Conservation (phyloP, 2,888 invertebrate species). For the Nomada fabriciana region DNA sequence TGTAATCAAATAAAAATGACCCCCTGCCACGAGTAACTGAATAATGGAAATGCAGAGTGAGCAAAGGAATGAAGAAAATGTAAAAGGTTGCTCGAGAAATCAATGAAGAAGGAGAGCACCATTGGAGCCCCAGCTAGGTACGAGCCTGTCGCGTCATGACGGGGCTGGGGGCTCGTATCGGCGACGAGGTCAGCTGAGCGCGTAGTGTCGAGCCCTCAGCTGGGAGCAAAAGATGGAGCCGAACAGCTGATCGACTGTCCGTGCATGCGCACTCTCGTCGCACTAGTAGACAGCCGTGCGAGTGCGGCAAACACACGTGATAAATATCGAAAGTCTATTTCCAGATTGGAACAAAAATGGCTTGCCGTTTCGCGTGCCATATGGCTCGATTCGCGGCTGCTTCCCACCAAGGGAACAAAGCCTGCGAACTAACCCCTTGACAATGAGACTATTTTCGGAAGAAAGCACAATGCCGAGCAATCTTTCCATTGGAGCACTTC, state of each 20-base stretch:
- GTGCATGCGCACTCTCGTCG: conserved; percentile 72
- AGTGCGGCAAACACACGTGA: conserved; percentile 50
- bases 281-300: conserved; percentile 42
- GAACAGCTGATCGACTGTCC: conserved; percentile 80
- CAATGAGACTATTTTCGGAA: conserved; percentile 53
- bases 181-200: conserved; percentile 82
- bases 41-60: too few species aligned
- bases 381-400: conserved; percentile 44
- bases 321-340: conserved; percentile 63
- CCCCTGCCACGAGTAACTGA: too few species aligned
- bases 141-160: conserved; percentile 52
- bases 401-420: conserved; percentile 41
- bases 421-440: conserved; percentile 48
- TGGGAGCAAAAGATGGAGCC: conserved; percentile 80
- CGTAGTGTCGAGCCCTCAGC: conserved; percentile 78
- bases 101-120: background rate
- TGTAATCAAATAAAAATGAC: too few species aligned
- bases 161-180: conserved; percentile 64
- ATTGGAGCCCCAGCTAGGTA: conserved; percentile 1
- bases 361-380: conserved; percentile 54
- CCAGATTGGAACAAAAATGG: conserved; percentile 61
- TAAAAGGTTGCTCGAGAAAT: background rate
- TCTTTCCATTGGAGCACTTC: conserved; percentile 36
- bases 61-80: background rate
- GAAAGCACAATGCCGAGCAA: conserved; percentile 45